phyloP scores from a whole-genome alignment of 2,888 invertebrate genomes.

The Agriotes lineatus region DNA sequence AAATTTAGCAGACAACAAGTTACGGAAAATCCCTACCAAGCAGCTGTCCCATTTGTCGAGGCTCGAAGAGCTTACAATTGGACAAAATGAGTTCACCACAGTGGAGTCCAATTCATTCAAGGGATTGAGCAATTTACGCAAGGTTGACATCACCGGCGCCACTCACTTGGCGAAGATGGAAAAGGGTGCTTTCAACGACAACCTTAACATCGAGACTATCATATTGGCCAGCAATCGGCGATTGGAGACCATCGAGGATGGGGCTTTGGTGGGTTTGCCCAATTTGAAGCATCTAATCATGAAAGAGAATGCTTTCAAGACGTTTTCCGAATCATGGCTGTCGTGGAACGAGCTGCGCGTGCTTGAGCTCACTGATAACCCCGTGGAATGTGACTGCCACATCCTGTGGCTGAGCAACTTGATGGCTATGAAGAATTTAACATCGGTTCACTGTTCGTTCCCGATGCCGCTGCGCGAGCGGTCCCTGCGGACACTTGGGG shows the following conservation, averaged over 20 bases:
- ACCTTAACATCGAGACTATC: conserved; percentile 84
- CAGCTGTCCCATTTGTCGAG: conserved; percentile 79
- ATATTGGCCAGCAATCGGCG: conserved; percentile 83
- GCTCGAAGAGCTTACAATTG: conserved; percentile 84
- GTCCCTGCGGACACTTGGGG: conserved; percentile 75
- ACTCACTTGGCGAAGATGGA: conserved; percentile 79
- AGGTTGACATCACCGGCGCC: conserved; percentile 84
- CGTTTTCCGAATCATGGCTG: conserved; percentile 82
- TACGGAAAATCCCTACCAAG: conserved; percentile 80
- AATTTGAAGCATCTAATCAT: conserved; percentile 82
- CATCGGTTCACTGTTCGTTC: conserved; percentile 77
- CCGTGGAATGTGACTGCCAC: conserved; percentile 84
- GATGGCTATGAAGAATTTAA: conserved; percentile 76
- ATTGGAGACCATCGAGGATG: conserved; percentile 79
- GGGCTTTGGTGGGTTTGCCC: conserved; percentile 82
- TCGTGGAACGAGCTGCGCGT: conserved; percentile 83
- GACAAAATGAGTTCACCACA: conserved; percentile 83
- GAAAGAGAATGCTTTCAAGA: conserved; percentile 82
- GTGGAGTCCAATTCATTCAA: conserved; percentile 81
- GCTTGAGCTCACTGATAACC: conserved; percentile 86
- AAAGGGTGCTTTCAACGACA: conserved; percentile 83
- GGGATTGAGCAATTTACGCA: conserved; percentile 81
- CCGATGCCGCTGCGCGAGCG: conserved; percentile 81
- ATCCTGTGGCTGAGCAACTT: conserved; percentile 84
- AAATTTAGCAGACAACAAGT: conserved; percentile 84